Base-by-base conservation (phyloP, 2,888 invertebrate genomes). In the Marronus borbonicus region DNA sequence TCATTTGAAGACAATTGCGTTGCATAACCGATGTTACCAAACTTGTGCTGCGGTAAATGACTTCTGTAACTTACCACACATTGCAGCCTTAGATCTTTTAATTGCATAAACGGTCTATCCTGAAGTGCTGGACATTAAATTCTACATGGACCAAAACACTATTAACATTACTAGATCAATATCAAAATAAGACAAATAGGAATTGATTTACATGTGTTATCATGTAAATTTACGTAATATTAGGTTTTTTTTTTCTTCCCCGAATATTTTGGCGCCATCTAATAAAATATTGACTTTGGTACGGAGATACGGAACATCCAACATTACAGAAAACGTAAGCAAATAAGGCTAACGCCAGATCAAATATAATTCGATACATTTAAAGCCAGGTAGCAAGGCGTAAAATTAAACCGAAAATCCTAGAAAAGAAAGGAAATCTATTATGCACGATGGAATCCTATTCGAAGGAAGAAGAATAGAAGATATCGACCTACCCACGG, bases 321-420 rank as follows among this genome's bases (percentile, higher is more conserved):
- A 68, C 49, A 50, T 49, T 68, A 55, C 55, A 39, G 72, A 58
- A 39, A 36, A 58, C 55, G 55, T 55, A 39, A 36, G 58, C 58
- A 70, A 52, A 70, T 72, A 55, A 72, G 20, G 36, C n/a, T 58
- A 72, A 72, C 72, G 36, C 55, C 39, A 72, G 58, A 72, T 36
- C 58, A 72, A 72, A 72, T 8, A 72, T 58, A 72, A 72, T 55
- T 20, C 72, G 72, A 72, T 72, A 72, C 72, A 72, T 72, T 72
- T 58, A 58, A 66, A 72, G 58, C 58, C 72, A 72, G 72, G 72
- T 72, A 72, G 58, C 72, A 58, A 39, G 17, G 58, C 58, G 58
- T 72, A 36, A 72, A 72, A 72, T 72, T 72, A 72, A 72, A 72
- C 58, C 58, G 39, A 17, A 58, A 58, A 55, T 20, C 58, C 20